Base-by-base conservation (phyloP, 2,888 invertebrate species). In the Pandemis heparana region DNA sequence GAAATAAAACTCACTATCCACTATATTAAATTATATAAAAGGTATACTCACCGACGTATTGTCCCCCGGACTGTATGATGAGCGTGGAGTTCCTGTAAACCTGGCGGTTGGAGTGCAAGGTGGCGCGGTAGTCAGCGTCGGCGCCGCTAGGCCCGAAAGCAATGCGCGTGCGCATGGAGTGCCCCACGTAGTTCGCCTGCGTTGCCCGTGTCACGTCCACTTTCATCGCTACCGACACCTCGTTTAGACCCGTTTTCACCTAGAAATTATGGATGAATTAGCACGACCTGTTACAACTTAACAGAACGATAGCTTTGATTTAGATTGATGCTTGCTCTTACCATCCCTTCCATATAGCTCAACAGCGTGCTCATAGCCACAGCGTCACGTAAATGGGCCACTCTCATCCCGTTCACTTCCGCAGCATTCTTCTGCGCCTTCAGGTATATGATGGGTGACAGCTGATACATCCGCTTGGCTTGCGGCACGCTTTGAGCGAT, bases 1-100 rank as follows among this genome's bases (percentile, higher is more conserved):
- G n/a, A n/a, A n/a, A n/a, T n/a, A n/a, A n/a, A n/a, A n/a, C n/a
- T n/a, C n/a, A n/a, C n/a, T n/a, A n/a, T n/a, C 4, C 23, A 32
- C 23, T 32, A 4, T 32, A 32, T 32, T 32, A 32, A 32, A 1
- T 32, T 2, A 1, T 32, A 32, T 32, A 51, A 3, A 38, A 39
- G 16, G 12, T 9, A 6, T 51, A 0, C 14, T 79, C 88, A 97
- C 97, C 97, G 76, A 95, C 95, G 90, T 99, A 99, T 88, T 99
- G 99, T 68, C 98, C 99, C 16, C 99, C 99, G 0, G 99, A 99
- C 85, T 99, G 99, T 79, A 99, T 96, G 41, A 99, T 96, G 75
- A 99, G 95, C 0, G 99, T 96, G 76, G 97, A 97, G 77, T 97
- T 96, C 70, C 95, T 95, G 68, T 96, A 96, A 41, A 99, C 96